Base-by-base conservation (phyloP, 1,140 invertebrate species). In the Drosophila sechellia region DNA sequence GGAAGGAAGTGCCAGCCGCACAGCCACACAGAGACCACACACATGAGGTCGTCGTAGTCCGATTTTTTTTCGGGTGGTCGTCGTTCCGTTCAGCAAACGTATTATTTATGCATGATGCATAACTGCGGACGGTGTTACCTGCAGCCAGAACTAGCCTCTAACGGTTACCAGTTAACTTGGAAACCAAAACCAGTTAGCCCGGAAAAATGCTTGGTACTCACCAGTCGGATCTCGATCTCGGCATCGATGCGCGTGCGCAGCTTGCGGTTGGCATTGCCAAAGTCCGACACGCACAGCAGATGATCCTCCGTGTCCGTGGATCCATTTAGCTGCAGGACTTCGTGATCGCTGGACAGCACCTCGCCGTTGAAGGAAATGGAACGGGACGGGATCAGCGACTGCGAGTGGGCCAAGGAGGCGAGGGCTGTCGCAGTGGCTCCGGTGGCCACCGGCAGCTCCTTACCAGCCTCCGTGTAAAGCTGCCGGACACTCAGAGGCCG, bases 191-290 rank as follows among this genome's bases (percentile, higher is more conserved):
- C 22, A 40, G 45, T 55, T 59, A 59, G 17, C 53, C 17, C 49
- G 40, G 8, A 5, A 42, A 56, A 56, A 31, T 22, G 10, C 60
- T 22, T 4, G 1, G 17, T 52, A 94, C 95, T 96, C 93, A 98
- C 97, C 94, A 96, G 94, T 93, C 96, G 94, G 45, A 96, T 97
- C 93, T 97, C 97, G 81, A 97, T 97, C 86, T 97, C 96, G 71
- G 96, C 95, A 91, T 96, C 95, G 35, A 96, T 94, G 87, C 95
- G 95, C 57, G 94, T 94, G 69, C 94, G 94, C 69, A 95, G 93
- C 71, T 94, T 94, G 78, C 95, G 93, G 77, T 95, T 93, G 76
- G 94, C 94, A 55, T 95, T 95, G 58, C 95, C 95, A 65, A 97
- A 94, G 17, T 97, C 94, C 27, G 96, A 96, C 55, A 96, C 96